These are phyloP conservation scores for Australoheros facetus DNA, from an alignment of 2,797 vertebrate genomes.

Conservation along the genomic window DNA sequence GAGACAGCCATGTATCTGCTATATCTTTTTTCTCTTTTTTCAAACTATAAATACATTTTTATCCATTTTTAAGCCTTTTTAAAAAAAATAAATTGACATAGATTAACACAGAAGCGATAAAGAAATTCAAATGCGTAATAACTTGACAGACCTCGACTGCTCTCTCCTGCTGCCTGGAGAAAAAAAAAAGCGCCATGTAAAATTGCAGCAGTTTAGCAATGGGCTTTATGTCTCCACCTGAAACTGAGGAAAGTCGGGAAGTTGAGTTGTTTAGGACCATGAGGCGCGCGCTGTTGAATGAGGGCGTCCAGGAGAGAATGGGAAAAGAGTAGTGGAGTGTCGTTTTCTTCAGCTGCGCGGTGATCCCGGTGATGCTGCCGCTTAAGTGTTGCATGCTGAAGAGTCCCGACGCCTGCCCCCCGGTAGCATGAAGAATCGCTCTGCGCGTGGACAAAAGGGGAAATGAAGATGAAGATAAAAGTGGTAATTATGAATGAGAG, in stretches of 20 bases:
- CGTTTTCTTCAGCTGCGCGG: conserved; percentile 18
- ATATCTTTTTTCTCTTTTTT: too few relatives aligned
- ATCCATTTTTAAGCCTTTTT: not conserved
- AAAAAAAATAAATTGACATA: not conserved
- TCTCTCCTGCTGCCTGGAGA: too few relatives aligned
- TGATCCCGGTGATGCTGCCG: conserved; percentile 38
- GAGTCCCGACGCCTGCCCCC: conserved; percentile 21
- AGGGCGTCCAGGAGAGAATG: conserved; percentile 49
- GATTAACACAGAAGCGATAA: not conserved
- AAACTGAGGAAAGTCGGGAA: not conserved
- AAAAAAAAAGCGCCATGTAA: not conserved
- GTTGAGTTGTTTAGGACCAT: conserved; percentile 65
- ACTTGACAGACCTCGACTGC: too few relatives aligned
- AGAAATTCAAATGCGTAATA: not conserved
- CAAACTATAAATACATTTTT: too few relatives aligned
- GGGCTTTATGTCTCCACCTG: not conserved
- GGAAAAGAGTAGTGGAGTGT: conserved; percentile 46
- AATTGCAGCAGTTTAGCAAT: not conserved
- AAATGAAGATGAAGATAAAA: conserved; percentile 89
- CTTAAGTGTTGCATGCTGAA: conserved; percentile 47
- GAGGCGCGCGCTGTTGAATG: conserved; percentile 45
- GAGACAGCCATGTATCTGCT: not conserved
- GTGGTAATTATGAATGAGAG: conserved; percentile 83
- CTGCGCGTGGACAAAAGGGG: conserved; percentile 65
- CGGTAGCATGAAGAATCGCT: conserved; percentile 49